These are phyloP conservation scores for Pogonophryne albipinna DNA, from an alignment of 2,797 vertebrate species.

Conservation along the genomic window DNA sequence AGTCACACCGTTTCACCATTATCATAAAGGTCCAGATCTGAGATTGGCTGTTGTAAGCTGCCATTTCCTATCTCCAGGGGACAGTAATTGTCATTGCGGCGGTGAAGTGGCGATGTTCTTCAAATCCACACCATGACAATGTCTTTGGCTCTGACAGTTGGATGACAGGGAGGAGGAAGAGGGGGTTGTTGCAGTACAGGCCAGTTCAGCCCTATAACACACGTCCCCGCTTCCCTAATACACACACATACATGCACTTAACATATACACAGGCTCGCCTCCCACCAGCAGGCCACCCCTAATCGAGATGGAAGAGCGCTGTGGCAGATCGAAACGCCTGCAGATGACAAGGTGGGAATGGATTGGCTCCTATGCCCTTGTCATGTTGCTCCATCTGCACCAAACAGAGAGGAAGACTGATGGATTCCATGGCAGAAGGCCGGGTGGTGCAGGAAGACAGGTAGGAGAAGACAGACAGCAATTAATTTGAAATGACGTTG, in stretches of 20 bases:
- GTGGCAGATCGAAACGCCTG: slow-evolving; percentile 84
- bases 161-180: slow-evolving; percentile 57
- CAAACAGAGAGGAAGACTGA: slow-evolving; percentile 72
- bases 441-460: slow-evolving; percentile 51
- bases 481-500: slow-evolving; percentile 10
- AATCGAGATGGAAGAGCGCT: slow-evolving; percentile 88
- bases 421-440: slow-evolving; percentile 61
- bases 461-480: slow-evolving; percentile 22
- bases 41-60: slow-evolving; percentile 44
- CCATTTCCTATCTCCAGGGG: slow-evolving; percentile 46
- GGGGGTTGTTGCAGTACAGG: slow-evolving; percentile 62
- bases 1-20: slow-evolving; percentile 39
- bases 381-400: slow-evolving; percentile 79
- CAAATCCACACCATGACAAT: slow-evolving; percentile 85
- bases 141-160: slow-evolving; percentile 83
- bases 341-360: slow-evolving; percentile 83
- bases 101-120: slow-evolving; percentile 52
- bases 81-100: slow-evolving; percentile 68
- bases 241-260: slow-evolving; percentile 30
- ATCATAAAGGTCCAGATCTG: slow-evolving; percentile 51
- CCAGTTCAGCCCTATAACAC: slow-evolving; percentile 81
- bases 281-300: slow-evolving; percentile 79
- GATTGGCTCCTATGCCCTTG: slow-evolving; percentile 83
- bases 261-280: slow-evolving; percentile 63
- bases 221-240: background rate